Percentiles rank a stretch among this genome's conserved stretches.
Evolutionary conservation across 1,140 invertebrate genomes (phyloP).

Genomic region (Trichomalopsis sarcophagae): DNA sequence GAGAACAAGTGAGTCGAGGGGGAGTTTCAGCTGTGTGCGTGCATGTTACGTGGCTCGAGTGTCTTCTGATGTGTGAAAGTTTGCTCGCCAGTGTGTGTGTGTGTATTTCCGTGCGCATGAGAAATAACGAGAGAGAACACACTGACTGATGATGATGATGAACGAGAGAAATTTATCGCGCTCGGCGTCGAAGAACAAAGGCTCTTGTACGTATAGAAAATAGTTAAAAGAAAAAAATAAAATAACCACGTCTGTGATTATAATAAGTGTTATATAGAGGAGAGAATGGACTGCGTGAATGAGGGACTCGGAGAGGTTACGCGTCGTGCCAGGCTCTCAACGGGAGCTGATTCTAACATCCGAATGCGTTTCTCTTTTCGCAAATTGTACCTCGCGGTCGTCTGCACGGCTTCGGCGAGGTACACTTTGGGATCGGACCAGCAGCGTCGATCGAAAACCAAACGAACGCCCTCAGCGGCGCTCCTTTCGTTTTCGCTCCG

Average conservation of each 20-base stretch:
- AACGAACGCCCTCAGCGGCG: background rate
- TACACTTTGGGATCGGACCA: no score
- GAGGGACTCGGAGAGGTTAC: background rate
- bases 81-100: background rate
- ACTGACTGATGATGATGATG: slow-evolving; percentile 45
- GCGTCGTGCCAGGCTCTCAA: background rate
- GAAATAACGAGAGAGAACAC: slow-evolving; percentile 41
- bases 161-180: slow-evolving; percentile 54
- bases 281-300: slow-evolving; percentile 55
- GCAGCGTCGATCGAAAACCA: background rate
- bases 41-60: background rate
- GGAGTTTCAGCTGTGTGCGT: background rate
- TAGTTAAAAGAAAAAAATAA: slow-evolving; percentile 50
- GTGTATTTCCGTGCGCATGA: slow-evolving; percentile 7
- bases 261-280: slow-evolving; percentile 62
- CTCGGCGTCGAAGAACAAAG: slow-evolving; percentile 58
- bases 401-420: no score
- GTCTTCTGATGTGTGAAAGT: background rate
- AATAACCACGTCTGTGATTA: slow-evolving; percentile 68
- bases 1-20: slow-evolving; percentile 1
- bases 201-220: slow-evolving; percentile 64
- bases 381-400: background rate
- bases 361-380: background rate
- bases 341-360: background rate
- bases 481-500: background rate